Evolutionary conservation across 2,113 vertebrate species (phyloP).

Genomic region (Nycticryphes semicollaris): DNA sequence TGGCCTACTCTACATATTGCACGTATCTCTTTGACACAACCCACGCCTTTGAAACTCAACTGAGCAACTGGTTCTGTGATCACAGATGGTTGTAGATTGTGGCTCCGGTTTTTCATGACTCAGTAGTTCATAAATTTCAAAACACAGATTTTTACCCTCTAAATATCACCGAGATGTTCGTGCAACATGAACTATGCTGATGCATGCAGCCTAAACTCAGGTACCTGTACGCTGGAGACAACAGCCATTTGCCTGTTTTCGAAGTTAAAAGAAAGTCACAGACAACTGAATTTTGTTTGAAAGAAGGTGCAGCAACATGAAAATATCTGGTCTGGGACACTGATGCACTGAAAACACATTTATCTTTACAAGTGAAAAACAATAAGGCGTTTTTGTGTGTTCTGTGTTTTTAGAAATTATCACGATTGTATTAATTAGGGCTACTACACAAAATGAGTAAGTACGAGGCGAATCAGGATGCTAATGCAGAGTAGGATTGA

Average conservation of each 20-base stretch:
- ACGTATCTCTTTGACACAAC: background rate
- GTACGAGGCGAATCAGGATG: background rate
- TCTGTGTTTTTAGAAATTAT: background rate
- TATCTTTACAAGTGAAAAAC: background rate
- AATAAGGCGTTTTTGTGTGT: background rate
- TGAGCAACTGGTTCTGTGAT: conserved; percentile 42
- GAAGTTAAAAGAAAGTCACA: background rate
- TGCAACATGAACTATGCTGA: background rate
- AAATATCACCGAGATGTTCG: background rate
- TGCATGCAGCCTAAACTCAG: background rate
- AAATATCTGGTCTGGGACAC: background rate
- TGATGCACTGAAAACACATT: background rate
- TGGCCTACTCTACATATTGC: background rate
- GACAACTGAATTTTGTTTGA: background rate
- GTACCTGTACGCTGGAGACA: background rate
- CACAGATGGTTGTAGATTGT: conserved; percentile 16
- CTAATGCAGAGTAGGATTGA: background rate
- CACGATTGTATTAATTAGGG: background rate
- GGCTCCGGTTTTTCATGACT: background rate
- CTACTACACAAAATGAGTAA: background rate
- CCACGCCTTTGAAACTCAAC: conserved; percentile 33
- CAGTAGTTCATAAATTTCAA: background rate
- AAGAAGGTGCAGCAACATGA: background rate
- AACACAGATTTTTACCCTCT: background rate
- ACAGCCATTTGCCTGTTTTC: background rate